These are phyloP conservation scores for Gonatopus flavifemur DNA, from an alignment of 1,140 invertebrate genomes.

Conservation along the genomic window DNA sequence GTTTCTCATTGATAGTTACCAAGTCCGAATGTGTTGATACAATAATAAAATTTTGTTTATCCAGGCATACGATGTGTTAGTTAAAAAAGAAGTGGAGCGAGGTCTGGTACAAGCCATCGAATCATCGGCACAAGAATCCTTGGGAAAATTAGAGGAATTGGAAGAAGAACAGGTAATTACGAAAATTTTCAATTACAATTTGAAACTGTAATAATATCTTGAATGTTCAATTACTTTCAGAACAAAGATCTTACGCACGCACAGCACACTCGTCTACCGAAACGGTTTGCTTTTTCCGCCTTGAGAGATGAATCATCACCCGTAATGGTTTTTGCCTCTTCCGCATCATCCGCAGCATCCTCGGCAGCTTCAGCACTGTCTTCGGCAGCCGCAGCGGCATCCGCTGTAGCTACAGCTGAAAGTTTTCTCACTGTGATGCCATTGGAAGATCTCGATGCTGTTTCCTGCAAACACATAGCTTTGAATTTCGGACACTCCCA, in stretches of 20 bases:
- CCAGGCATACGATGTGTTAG: no score
- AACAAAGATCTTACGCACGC: no score
- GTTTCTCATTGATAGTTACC: no score
- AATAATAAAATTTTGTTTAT: no score
- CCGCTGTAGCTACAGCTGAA: not conserved
- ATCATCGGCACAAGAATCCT: not conserved
- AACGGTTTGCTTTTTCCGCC: no score
- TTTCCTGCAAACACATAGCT: conserved; percentile 13
- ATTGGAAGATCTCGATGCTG: not conserved
- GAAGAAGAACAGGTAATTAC: conserved; percentile 6
- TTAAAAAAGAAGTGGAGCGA: no score
- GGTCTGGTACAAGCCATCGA: no score
- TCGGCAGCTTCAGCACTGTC: no score
- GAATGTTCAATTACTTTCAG: no score
- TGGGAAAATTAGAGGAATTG: no score
- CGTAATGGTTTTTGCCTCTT: not conserved
- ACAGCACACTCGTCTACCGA: no score
- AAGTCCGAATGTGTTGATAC: no score
- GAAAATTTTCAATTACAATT: not conserved
- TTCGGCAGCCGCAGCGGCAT: not conserved
- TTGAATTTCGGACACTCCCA: conserved; percentile 2
- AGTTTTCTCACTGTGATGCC: not conserved
- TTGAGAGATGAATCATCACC: not conserved
- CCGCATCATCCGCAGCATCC: not conserved
- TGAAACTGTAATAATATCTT: not conserved